Evolutionary conservation across 1,140 invertebrate species (phyloP), one percentile per base, ranked within the genome.

Genomic region (Trichonephila clavipes): DNA sequence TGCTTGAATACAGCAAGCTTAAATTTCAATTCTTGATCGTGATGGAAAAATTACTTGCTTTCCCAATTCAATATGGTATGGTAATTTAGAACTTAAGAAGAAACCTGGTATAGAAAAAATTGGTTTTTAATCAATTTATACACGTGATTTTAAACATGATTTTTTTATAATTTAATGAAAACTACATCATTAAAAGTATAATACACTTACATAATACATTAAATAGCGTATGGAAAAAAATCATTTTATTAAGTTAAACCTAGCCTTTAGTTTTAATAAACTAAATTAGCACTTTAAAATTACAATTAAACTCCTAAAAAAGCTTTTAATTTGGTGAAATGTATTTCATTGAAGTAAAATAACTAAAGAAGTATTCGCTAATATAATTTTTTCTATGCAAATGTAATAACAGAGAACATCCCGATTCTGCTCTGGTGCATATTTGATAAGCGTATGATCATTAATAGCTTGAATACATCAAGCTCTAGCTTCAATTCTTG

Each of bases 31-130:
- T 58, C 83, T 69, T 72, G 91, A 34, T 59, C 87, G 34, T 3
- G 72, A 21, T 82, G 86, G 86, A 24, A 94, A 94, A 51, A 94
- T 94, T 0, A 94, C 92, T 82, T 94, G 92, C 28, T 88, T 88
- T 69, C 92, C 92, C 59, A 94, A 88, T 18, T 77, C 92, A 87
- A 94, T 83, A 83, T 94, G 92, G 87, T 94, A 94, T 34, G 92
- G 92, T 62, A 94, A 94, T 83, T 82, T 88, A 51, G 86, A 59
- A 83, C 81, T 88, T 83, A 94, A 21, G 34, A 83, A 89, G 72
- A 77, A 89, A 88, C 92, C 92, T 94, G 24, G 62, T 88, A 24
- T 21, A 44, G 3, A 51, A 40, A 40, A 51, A 40, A 16, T 14
- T 34, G 34, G 19, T 6, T 6, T 62, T 40, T 51, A 28, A 12